Base-by-base conservation (phyloP, 2,888 invertebrate species). In the Falcaria lacertinaria region DNA sequence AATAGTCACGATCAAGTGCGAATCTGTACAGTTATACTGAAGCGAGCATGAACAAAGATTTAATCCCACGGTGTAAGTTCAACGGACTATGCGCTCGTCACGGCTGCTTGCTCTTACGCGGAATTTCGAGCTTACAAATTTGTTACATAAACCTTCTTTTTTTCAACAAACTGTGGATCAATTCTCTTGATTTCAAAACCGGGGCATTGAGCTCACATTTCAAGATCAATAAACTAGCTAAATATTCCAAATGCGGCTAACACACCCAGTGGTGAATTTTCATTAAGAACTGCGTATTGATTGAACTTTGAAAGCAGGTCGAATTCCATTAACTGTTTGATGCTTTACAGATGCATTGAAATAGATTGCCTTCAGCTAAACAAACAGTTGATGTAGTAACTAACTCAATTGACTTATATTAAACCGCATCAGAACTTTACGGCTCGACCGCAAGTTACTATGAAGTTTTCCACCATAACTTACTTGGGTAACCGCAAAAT, bases 41-140 rank as follows among this genome's bases (percentile, higher is more conserved):
- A 79, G 74, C 5, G 19, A 19, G 7, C 22, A 78, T 66, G 70
- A 72, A 79, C 82, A 82, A 79, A 79, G 68, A 67, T 66, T 62
- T 62, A 65, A 77, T 86, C 82, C 77, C 86, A 85, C 84, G 81
- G 73, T 65, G 48, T 48, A 67, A 65, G 86, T 80, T 83, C 81
- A 80, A 74, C 64, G 83, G 71, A 73, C 85, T 70, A 68, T 65
- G 69, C 66, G 64, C 48, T 64, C 77, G 74, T 78, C 74, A 80
- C 75, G 81, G 67, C 70, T 66, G 61, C 74, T 74, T 69, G 72
- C 64, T 54, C 50, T 59, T 49, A 47, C 57, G 58, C 64, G 69
- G 67, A 72, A 73, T 68, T 49, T 64, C 54, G 58, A 61, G 65
- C 64, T 64, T 61, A 19, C 19, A 67, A 60, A n/a, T n/a, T n/a